These are phyloP conservation scores for Drepana falcataria DNA, from an alignment of 2,888 invertebrate genomes.

Conservation along the genomic window DNA sequence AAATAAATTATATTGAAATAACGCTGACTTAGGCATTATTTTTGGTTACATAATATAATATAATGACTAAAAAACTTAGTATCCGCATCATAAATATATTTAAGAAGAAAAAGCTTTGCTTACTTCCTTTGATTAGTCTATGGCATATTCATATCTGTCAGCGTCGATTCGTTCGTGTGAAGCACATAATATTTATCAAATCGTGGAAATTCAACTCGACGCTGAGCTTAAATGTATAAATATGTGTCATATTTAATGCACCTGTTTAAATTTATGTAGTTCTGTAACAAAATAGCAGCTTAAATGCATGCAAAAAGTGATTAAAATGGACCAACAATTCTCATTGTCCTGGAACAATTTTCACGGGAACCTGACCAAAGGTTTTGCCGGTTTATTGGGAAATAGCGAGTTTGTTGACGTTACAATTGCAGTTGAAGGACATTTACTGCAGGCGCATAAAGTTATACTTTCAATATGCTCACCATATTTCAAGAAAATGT, in stretches of 20 bases:
- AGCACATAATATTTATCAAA: conserved; percentile 34
- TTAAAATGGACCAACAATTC: conserved; percentile 82
- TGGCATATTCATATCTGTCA: neutral
- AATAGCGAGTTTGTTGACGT: conserved; percentile 81
- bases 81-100: no score
- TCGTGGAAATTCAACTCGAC: neutral
- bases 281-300: conserved; percentile 13
- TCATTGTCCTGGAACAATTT: conserved; percentile 87
- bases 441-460: conserved; percentile 83
- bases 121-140: no score
- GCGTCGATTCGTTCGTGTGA: neutral
- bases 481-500: conserved; percentile 84
- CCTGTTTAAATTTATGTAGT: neutral
- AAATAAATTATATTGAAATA: no score
- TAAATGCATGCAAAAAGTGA: conserved; percentile 47
- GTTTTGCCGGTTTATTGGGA: conserved; percentile 80
- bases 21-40: no score
- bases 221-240: neutral
- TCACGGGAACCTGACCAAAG: conserved; percentile 83
- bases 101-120: no score
- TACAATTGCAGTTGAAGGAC: conserved; percentile 81
- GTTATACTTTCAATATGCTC: conserved; percentile 85
- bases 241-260: neutral
- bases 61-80: no score
- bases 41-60: no score